Percentiles rank a stretch among this genome's conserved stretches.
These are phyloP conservation scores for Cyprinodon diabolis DNA, from an alignment of 2,797 vertebrate species.

Conservation along the genomic window DNA sequence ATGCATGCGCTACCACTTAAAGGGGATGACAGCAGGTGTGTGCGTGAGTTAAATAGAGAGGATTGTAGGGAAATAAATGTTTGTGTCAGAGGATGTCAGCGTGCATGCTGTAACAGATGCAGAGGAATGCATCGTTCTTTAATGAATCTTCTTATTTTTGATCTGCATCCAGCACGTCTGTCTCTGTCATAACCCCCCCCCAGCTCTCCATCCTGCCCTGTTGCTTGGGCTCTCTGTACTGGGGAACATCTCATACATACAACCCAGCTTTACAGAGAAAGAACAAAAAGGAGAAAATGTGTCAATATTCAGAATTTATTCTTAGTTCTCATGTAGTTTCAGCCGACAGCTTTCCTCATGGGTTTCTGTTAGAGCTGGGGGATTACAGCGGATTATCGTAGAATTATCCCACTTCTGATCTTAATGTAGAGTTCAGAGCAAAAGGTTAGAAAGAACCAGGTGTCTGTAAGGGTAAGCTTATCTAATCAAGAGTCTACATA, in stretches of 20 bases:
- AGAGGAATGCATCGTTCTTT: slow-evolving; percentile 26
- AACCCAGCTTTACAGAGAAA: slow-evolving; percentile 19
- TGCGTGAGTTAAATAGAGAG: slow-evolving; percentile 23
- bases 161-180: slow-evolving; percentile 48
- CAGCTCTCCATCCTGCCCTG: slow-evolving; percentile 47
- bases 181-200: slow-evolving; percentile 41
- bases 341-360: neutral
- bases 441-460: neutral
- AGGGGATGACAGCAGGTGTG: slow-evolving; percentile 45
- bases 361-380: neutral
- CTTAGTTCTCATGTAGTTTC: neutral
- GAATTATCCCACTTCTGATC: slow-evolving; percentile 2
- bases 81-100: slow-evolving; percentile 22
- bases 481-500: neutral
- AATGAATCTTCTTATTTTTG: slow-evolving; percentile 4
- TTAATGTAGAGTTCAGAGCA: neutral
- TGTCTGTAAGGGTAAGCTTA: neutral
- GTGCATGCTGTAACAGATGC: slow-evolving; percentile 42
- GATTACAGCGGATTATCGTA: neutral
- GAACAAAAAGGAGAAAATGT: slow-evolving; percentile 4
- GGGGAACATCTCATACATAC: slow-evolving; percentile 15
- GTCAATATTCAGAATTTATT: slow-evolving; percentile 7
- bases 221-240: slow-evolving; percentile 51
- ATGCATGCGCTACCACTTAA: slow-evolving; percentile 28
- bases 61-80: slow-evolving; percentile 32